Percentiles rank a stretch among this genome's conserved stretches.
phyloP scores from a whole-genome alignment of 2,888 invertebrate species.

The Phyllotreta striolata region DNA sequence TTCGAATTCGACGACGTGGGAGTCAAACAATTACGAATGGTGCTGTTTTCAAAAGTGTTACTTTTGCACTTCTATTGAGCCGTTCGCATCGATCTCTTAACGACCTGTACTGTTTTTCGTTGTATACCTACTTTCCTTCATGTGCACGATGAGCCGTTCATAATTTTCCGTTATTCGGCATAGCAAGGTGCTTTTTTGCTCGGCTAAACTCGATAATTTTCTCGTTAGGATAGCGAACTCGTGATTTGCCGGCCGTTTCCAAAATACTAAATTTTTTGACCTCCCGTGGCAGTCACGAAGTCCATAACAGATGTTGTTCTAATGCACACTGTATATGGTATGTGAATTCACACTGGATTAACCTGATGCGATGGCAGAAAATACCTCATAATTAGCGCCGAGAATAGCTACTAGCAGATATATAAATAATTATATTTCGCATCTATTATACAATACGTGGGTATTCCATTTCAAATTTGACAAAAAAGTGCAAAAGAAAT shows the following conservation, averaged over 20 bases:
- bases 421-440: too few species aligned
- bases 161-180: slow-evolving; percentile 25
- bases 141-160: slow-evolving; percentile 35
- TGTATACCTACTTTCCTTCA: slow-evolving; percentile 3
- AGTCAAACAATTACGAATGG: too few species aligned
- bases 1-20: too few species aligned
- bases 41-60: too few species aligned
- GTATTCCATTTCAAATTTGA: too few species aligned
- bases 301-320: slow-evolving; percentile 13
- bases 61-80: too few species aligned
- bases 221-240: slow-evolving; percentile 14
- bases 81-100: too few species aligned
- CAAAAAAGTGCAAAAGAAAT: too few species aligned
- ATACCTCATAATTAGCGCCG: too few species aligned
- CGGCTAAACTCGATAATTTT: slow-evolving; percentile 12
- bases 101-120: too few species aligned
- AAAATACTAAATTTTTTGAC: slow-evolving; percentile 15
- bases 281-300: slow-evolving; percentile 17
- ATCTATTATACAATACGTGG: too few species aligned
- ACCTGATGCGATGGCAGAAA: neutral
- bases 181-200: slow-evolving; percentile 5
- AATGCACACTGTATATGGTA: neutral
- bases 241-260: slow-evolving; percentile 16
- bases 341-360: slow-evolving; percentile 4
- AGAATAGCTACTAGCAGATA: too few species aligned